A percentile compares a stretch with the other conserved stretches of the same genome.
Conservation (phyloP, 2,888 invertebrate genomes). For the Leucophenga montana region DNA sequence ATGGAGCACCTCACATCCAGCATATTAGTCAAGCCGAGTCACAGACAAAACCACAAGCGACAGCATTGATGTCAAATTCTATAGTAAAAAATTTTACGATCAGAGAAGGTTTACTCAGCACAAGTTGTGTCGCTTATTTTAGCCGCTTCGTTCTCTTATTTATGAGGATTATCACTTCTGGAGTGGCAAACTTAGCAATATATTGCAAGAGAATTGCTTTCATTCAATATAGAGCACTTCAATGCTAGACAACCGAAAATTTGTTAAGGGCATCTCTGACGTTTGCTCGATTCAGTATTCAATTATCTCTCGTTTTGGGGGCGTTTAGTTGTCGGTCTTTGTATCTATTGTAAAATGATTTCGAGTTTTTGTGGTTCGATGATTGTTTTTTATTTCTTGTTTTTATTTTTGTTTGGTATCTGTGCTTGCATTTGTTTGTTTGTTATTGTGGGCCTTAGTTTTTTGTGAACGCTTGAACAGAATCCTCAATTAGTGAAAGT, state of each 20-base stretch:
- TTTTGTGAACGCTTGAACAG: slow-evolving; percentile 51
- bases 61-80: not conserved
- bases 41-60: not conserved
- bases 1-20: not conserved
- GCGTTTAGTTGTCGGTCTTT: slow-evolving; percentile 23
- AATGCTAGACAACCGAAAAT: too few relatives aligned
- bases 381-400: not conserved
- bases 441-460: slow-evolving; percentile 23
- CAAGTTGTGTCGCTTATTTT: too few relatives aligned
- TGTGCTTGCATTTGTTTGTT: slow-evolving; percentile 39
- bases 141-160: too few relatives aligned
- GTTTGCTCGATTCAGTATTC: slow-evolving; percentile 1
- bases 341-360: slow-evolving; percentile 9
- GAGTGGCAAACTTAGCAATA: too few relatives aligned
- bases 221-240: too few relatives aligned
- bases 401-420: slow-evolving; percentile 35
- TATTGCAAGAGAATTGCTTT: too few relatives aligned
- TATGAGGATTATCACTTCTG: too few relatives aligned
- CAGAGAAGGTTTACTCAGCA: too few relatives aligned
- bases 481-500: slow-evolving; percentile 67
- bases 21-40: slow-evolving; percentile 2
- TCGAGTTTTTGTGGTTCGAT: slow-evolving; percentile 27
- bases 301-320: slow-evolving; percentile 20
- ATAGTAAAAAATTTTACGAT: not conserved
- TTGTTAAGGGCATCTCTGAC: not conserved